Conservation (phyloP, 2,797 vertebrate species). For the Chaunax sp. region DNA sequence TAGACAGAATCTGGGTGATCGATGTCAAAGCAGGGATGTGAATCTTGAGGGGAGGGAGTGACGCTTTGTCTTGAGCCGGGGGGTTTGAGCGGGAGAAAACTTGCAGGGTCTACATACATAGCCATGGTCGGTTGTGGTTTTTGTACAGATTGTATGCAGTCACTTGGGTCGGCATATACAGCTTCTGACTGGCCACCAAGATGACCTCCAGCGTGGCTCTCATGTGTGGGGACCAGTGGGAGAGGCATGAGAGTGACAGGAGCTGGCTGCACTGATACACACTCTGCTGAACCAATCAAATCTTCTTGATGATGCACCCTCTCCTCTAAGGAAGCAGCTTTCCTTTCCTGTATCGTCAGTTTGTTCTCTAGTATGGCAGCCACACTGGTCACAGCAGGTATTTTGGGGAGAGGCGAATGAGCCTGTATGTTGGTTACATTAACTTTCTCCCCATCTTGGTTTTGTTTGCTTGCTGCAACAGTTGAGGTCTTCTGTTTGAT, state of each 20-base stretch:
- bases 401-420: conserved; percentile 76
- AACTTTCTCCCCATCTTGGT: conserved; percentile 29
- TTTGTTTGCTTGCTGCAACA: conserved; percentile 17
- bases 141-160: conserved; percentile 38
- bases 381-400: conserved; percentile 31
- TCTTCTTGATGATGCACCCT: conserved; percentile 20
- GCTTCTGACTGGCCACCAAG: conserved; percentile 46
- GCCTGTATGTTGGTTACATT: conserved; percentile 21
- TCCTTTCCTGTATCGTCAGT: conserved; percentile 26
- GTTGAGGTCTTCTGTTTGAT: conserved; percentile 85
- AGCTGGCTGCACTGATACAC: conserved; percentile 38
- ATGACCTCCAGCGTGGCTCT: neutral
- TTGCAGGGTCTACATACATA: conserved; percentile 69
- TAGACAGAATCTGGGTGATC: conserved; percentile 60
- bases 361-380: conserved; percentile 39
- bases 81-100: conserved; percentile 65
- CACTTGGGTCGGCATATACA: conserved; percentile 72
- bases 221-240: conserved; percentile 51
- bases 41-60: neutral
- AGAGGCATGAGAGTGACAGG: conserved; percentile 71
- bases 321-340: conserved; percentile 21
- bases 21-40: rapidly evolving
- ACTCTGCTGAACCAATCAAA: conserved; percentile 9
- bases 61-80: conserved; percentile 20
- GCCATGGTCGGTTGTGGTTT: neutral